These are phyloP conservation scores for Channa maculata DNA, from an alignment of 2,113 vertebrate species.

Conservation along the genomic window DNA sequence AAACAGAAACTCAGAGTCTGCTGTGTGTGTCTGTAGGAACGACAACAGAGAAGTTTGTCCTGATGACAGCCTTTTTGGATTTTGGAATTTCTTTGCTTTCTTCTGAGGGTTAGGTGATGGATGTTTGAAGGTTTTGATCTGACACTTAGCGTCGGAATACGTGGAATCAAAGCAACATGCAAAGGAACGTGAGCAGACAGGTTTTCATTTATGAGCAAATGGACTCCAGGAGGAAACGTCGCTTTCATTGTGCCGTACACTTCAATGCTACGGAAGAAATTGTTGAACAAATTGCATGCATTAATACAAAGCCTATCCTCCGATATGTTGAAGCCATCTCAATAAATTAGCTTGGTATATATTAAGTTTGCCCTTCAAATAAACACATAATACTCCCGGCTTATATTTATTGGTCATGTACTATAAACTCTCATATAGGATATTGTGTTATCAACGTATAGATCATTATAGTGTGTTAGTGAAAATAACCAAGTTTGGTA, in stretches of 20 bases:
- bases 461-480: too few species aligned
- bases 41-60: conserved; percentile 51
- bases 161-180: conserved; percentile 69
- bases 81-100: conserved; percentile 59
- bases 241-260: conserved; percentile 31
- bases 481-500: too few species aligned
- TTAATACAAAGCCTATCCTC: conserved; percentile 9
- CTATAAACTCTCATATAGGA: neutral
- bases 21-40: conserved; percentile 47
- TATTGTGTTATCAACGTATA: too few species aligned
- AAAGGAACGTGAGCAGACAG: conserved; percentile 54
- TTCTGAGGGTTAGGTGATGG: conserved; percentile 61
- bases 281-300: conserved; percentile 25
- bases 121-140: conserved; percentile 74
- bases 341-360: conserved; percentile 13
- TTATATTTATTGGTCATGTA: neutral
- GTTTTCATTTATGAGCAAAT: conserved; percentile 55
- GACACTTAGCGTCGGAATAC: conserved; percentile 58
- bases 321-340: conserved; percentile 5
- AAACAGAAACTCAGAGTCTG: conserved; percentile 51
- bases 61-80: conserved; percentile 50
- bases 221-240: conserved; percentile 17
- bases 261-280: conserved; percentile 2
- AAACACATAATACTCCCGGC: neutral
- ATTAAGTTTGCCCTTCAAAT: neutral